These are phyloP conservation scores for Hybos culiciformis DNA, from an alignment of 2,888 invertebrate species.

Conservation along the genomic window DNA sequence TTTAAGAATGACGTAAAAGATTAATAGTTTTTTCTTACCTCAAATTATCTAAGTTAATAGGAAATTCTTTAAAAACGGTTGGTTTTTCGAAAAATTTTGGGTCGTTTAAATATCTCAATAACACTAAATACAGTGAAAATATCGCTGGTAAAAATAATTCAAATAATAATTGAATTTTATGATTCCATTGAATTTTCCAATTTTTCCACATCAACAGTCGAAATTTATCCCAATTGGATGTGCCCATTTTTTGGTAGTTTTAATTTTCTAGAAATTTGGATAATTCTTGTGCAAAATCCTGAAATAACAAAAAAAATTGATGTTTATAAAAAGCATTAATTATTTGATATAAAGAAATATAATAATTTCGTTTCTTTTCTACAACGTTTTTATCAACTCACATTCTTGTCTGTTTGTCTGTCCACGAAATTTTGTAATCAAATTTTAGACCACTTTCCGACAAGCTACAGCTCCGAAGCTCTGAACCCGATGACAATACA, in stretches of 20 bases:
- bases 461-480: no score
- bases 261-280: no score
- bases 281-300: no score
- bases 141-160: constrained; percentile 50
- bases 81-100: constrained; percentile 31
- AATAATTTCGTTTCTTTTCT: no score
- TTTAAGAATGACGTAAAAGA: constrained; percentile 13
- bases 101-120: constrained; percentile 49
- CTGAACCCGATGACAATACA: no score
- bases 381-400: no score
- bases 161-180: constrained; percentile 45
- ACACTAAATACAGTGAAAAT: constrained; percentile 48
- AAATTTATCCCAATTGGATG: constrained; percentile 36
- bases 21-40: not conserved
- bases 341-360: no score
- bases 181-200: constrained; percentile 56
- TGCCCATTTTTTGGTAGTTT: constrained; percentile 9
- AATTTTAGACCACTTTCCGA: no score
- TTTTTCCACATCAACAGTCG: constrained; percentile 64
- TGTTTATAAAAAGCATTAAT: no score
- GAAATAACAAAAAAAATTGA: no score
- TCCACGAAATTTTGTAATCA: no score
- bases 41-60: constrained; percentile 38
- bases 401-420: no score
- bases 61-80: constrained; percentile 21